Evolutionary conservation across 2,113 vertebrate genomes (phyloP).

Genomic region (Chloropsis hardwickii): DNA sequence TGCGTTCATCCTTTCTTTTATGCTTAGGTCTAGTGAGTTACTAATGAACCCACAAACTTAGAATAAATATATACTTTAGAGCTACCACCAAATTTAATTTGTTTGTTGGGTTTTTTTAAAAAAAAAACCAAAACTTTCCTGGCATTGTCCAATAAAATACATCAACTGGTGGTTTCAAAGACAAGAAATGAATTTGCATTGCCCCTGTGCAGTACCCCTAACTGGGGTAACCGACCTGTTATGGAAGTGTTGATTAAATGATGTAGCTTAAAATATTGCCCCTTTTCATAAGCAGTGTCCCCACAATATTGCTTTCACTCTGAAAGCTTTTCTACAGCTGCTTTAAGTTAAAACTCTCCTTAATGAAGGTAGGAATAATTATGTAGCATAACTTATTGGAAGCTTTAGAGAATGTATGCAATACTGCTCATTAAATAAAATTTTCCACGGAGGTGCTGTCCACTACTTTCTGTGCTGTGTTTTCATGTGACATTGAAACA

Average conservation of each 20-base stretch:
- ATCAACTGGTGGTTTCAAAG: neutral
- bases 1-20: neutral
- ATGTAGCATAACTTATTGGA: neutral
- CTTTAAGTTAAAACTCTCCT: neutral
- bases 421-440: neutral
- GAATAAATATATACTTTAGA: neutral
- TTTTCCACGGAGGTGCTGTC: neutral
- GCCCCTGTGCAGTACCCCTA: neutral
- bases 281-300: neutral
- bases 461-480: neutral
- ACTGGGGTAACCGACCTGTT: neutral
- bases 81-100: neutral
- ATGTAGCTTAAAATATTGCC: neutral
- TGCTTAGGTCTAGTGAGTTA: neutral
- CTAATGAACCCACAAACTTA: neutral
- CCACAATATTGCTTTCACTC: neutral
- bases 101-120: accelerated
- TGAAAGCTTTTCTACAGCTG: neutral
- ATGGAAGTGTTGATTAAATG: neutral
- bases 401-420: neutral
- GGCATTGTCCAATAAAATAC: neutral
- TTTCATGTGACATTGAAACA: neutral
- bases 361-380: neutral
- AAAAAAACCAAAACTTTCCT: neutral
- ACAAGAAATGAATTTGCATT: neutral